phyloP scores from a whole-genome alignment of 2,888 invertebrate genomes.

The Lepidonotus clava region DNA sequence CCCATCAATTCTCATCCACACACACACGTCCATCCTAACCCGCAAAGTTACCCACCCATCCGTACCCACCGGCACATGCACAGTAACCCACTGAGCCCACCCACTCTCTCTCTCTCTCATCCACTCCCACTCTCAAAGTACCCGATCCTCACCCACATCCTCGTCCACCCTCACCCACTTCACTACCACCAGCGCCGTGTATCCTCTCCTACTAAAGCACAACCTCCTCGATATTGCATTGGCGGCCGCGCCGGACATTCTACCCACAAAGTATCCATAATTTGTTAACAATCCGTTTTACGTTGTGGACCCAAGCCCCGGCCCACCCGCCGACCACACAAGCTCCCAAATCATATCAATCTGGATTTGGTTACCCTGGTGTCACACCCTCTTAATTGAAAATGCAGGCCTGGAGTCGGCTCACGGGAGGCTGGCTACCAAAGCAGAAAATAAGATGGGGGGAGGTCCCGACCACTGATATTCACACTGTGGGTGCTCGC shows the following conservation, averaged over 20 bases:
- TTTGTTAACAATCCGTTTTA: constrained; percentile 43
- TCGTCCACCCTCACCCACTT: background rate
- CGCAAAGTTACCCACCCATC: background rate
- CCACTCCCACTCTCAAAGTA: background rate
- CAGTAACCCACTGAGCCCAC: background rate
- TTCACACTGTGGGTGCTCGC: too few relatives aligned
- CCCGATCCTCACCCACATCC: background rate
- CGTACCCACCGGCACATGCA: background rate
- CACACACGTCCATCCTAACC: background rate
- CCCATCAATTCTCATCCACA: background rate
- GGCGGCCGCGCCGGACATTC: background rate
- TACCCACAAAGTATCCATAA: constrained; percentile 49
- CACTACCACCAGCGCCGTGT: background rate
- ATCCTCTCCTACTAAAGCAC: background rate
- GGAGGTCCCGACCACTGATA: too few relatives aligned
- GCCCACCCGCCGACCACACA: background rate
- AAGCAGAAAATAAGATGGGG: too few relatives aligned
- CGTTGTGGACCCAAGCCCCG: background rate
- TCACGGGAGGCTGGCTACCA: background rate
- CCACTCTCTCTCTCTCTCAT: background rate
- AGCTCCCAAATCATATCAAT: background rate
- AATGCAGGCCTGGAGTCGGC: constrained; percentile 37
- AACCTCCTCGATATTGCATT: background rate
- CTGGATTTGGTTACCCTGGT: constrained; percentile 10
- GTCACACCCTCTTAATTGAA: constrained; percentile 44